Evolutionary conservation across 2,888 invertebrate genomes (phyloP), one percentile per base, ranked within the genome.

Genomic region (Lasioglossum zephyrum): DNA sequence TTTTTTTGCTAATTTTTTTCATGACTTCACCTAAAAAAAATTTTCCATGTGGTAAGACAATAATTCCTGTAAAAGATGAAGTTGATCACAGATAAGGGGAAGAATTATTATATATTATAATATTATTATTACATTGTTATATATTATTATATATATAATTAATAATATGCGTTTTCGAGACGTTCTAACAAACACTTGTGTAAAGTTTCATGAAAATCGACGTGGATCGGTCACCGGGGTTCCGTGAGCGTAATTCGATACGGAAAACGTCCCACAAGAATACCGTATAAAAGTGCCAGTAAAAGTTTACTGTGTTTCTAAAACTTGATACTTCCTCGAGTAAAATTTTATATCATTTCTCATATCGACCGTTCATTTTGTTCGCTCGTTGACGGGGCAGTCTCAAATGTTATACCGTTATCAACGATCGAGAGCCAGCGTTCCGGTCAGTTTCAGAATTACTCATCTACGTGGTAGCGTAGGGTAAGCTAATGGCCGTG

Each of bases 381-480:
- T 66, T 53, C 60, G 26, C 69, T 69, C 77, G 75, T 80, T 53
- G 82, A 79, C 69, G 73, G n/a, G 22, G 49, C 49, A 39, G 31
- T 79, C 39, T 60, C 60, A 77, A 63, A 70, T n/a, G 26, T 60
- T 69, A 36, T 60, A 86, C 87, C 87, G 87, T 87, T 87, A 87
- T 63, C 66, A 53, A 63, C 70, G 49, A 87, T 84, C 76, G 41
- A 70, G 79, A 63, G 81, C 36, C 69, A 66, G 79, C 79, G 77
- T 87, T 81, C 87, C 87, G 47, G 78, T 84, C 84, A 87, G 87
- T 84, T 77, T 76, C 84, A 69, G 83, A 84, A 87, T 87, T 87
- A 73, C 87, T 80, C 83, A 31, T 80, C 73, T 53, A 53, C 84
- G 79, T 53, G 69, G 63, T 63, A 63, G 63, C 77, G 44, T 66